phyloP scores from a whole-genome alignment of 2,113 vertebrate genomes.

The Gorsachius goisagi region DNA sequence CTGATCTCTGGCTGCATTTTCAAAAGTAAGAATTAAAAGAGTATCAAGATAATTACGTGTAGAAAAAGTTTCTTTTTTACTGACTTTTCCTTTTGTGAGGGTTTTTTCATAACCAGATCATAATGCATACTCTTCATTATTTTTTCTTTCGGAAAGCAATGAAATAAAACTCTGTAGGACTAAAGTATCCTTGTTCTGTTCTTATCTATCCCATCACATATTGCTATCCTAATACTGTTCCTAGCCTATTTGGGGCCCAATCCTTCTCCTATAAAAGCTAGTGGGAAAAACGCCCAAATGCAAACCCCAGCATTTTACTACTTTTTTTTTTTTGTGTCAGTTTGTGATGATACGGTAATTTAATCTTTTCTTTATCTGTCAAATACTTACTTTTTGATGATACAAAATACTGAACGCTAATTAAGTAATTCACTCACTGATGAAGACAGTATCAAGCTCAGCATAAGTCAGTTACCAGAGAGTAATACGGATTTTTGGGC shows the following conservation, averaged over 20 bases:
- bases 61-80: background rate
- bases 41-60: background rate
- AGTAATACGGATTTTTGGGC: background rate
- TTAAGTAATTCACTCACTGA: background rate
- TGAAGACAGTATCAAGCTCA: background rate
- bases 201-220: background rate
- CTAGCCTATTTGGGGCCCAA: background rate
- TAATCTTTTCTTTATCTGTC: background rate
- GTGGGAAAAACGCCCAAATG: background rate
- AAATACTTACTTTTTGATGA: background rate
- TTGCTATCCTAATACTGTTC: background rate
- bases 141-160: background rate
- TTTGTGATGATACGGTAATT: background rate
- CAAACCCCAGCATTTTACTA: background rate
- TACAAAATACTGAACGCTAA: background rate
- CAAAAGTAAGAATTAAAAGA: background rate
- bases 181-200: background rate
- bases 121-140: background rate
- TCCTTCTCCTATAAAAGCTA: background rate
- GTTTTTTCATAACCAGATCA: background rate
- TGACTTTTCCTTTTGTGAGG: background rate
- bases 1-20: background rate
- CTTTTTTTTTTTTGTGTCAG: rapidly evolving
- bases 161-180: background rate
- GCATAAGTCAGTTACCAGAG: background rate